Percentiles rank a stretch among this genome's conserved stretches.
These are phyloP conservation scores for Ophioninae sp. DNA, from an alignment of 2,888 invertebrate species.

Conservation along the genomic window DNA sequence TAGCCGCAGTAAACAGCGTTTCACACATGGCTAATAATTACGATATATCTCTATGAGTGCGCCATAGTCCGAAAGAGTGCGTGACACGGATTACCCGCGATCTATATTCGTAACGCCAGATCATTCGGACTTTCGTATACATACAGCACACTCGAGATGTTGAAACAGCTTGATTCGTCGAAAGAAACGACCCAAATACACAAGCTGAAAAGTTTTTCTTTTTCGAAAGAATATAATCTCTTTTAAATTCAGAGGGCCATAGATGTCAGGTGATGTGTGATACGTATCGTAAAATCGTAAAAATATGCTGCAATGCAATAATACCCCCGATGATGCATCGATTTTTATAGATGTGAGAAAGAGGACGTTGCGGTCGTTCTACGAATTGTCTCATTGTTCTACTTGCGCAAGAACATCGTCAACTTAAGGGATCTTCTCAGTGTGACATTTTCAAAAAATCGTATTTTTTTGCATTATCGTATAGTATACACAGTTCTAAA, in stretches of 20 bases:
- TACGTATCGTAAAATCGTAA: constrained; percentile 11
- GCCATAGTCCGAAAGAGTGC: constrained; percentile 38
- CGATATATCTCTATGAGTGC: constrained; percentile 19
- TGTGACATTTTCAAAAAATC: too few species aligned
- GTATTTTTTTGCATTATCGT: too few species aligned
- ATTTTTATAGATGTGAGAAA: constrained; percentile 17
- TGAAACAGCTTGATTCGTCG: constrained; percentile 59
- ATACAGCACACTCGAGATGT: constrained; percentile 36
- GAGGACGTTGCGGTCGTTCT: constrained; percentile 37
- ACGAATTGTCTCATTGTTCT: neutral
- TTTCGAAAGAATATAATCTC: neutral
- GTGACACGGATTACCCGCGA: constrained; percentile 62
- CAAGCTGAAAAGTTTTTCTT: neutral
- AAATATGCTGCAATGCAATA: constrained; percentile 21
- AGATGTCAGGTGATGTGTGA: neutral
- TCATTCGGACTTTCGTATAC: constrained; percentile 51
- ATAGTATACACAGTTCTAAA: too few species aligned
- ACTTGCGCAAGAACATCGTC: constrained; percentile 2
- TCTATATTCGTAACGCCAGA: constrained; percentile 65
- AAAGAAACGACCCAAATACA: constrained; percentile 43
- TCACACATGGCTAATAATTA: constrained; percentile 4
- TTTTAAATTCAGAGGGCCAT: constrained; percentile 1
- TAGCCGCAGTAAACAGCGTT: constrained; percentile 3
- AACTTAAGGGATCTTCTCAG: too few species aligned
- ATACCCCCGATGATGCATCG: constrained; percentile 35